Evolutionary conservation across 2,888 invertebrate genomes (phyloP).

Genomic region (Callosobruchus maculatus): DNA sequence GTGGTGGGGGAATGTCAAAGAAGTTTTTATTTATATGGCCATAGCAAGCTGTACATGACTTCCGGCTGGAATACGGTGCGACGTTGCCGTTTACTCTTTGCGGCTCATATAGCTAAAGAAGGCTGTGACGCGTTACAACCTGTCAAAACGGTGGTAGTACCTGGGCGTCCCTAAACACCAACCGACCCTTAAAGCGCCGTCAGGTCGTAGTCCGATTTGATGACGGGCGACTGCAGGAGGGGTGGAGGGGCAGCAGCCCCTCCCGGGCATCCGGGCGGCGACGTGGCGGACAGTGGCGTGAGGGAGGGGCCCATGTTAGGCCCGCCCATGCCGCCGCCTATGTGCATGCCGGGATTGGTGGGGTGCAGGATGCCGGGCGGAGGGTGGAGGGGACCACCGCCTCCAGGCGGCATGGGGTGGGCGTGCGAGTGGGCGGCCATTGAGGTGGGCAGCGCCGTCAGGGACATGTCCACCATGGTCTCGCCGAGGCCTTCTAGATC

Average conservation of each 20-base stretch:
- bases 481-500: slow-evolving; percentile 58
- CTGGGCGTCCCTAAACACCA: background rate
- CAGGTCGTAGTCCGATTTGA: slow-evolving; percentile 85
- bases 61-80: too few species aligned
- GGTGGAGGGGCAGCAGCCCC: background rate
- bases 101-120: too few species aligned
- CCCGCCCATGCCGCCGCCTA: slow-evolving; percentile 53
- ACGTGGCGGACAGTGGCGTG: slow-evolving; percentile 51
- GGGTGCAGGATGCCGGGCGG: slow-evolving; percentile 38
- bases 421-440: slow-evolving; percentile 53
- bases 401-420: slow-evolving; percentile 51
- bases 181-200: slow-evolving; percentile 63
- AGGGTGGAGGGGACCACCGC: slow-evolving; percentile 36
- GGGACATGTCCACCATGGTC: slow-evolving; percentile 50
- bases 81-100: too few species aligned
- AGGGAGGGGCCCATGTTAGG: slow-evolving; percentile 52
- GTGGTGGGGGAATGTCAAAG: too few species aligned
- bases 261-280: slow-evolving; percentile 51
- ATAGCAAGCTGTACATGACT: too few species aligned
- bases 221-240: slow-evolving; percentile 51
- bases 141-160: background rate
- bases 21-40: too few species aligned
- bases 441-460: slow-evolving; percentile 48
- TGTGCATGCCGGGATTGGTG: slow-evolving; percentile 50
- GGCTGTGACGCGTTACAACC: background rate